Base-by-base conservation (phyloP, 2,797 vertebrate genomes). In the Oreochromis grahami region DNA sequence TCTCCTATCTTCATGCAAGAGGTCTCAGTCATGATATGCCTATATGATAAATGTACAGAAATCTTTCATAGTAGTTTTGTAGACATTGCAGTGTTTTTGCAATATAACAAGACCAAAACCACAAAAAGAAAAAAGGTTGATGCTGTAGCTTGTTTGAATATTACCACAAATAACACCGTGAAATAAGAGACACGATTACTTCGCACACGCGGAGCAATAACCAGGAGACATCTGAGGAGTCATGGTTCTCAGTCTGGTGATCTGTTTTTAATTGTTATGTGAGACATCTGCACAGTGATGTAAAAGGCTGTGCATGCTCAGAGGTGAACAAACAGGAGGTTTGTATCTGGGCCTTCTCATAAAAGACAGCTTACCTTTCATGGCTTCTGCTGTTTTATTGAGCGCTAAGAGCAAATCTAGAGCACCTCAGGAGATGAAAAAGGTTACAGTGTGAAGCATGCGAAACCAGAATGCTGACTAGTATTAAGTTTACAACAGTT, bases 361-460 rank as follows among this genome's bases (percentile, higher is more conserved):
- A 91, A 93, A 94, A 93, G 93, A 94, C 85, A 93, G 92, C 91
- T 94, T 94, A 93, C 92, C 91, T 94, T 95, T 95, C 89, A 93
- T 92, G 92, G 94, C 90, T 87, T 82, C 91, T 92, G 85, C 88
- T 88, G 90, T 89, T 94, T 92, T 94, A 92, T 85, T 84, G 88
- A 85, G 90, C 87, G 87, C 90, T 84, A 82, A 76, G 53, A 87
- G 80, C 82, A 85, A 86, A 92, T 84, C 81, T 80, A 2, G 60
- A 90, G 88, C 36, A 63, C 86, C 76, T 74, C 72, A 5, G 76
- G 68, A 83, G 87, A 83, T 85, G 74, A 70, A 78, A 76, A 74
- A 81, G 87, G 88, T 92, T 87, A 80, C 85, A 85, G 87, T 92
- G 91, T 88, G 86, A 91, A 85, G 91, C 90, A 94, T 17, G 82